phyloP scores from a whole-genome alignment of 1,140 invertebrate species.

The Drosophila mojavensis region DNA sequence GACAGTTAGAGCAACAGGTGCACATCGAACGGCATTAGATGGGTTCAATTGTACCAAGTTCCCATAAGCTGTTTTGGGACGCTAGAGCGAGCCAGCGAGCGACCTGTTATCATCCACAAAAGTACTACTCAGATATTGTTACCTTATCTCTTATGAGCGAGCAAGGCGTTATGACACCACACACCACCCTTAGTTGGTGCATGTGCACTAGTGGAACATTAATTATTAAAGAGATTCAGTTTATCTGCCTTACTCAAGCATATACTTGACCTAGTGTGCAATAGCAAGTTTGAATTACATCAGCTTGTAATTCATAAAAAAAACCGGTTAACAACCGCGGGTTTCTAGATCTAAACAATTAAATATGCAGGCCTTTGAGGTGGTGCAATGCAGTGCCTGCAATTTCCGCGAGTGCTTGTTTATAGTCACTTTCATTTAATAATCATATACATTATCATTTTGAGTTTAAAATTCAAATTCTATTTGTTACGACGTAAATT shows the following conservation, averaged over 20 bases:
- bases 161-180: conserved; percentile 48
- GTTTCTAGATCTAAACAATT: conserved; percentile 18
- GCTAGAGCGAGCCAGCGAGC: conserved; percentile 18
- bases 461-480: too few relatives aligned
- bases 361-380: conserved; percentile 18
- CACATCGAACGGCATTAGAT: conserved; percentile 39
- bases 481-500: neutral
- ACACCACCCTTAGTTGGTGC: conserved; percentile 38
- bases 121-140: conserved; percentile 49
- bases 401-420: neutral
- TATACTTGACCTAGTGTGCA: conserved; percentile 75
- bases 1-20: conserved; percentile 61
- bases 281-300: conserved; percentile 67
- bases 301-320: conserved; percentile 40
- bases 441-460: neutral
- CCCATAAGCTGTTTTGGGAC: conserved; percentile 43
- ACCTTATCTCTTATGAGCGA: conserved; percentile 63
- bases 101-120: conserved; percentile 58
- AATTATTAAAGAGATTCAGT: conserved; percentile 28
- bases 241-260: conserved; percentile 32
- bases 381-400: neutral
- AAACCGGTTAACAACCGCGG: conserved; percentile 59
- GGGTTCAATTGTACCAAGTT: conserved; percentile 56
- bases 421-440: conserved; percentile 4
- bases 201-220: conserved; percentile 52